Conservation (phyloP, 2,797 vertebrate genomes). For the Lycodopsis pacificus region DNA sequence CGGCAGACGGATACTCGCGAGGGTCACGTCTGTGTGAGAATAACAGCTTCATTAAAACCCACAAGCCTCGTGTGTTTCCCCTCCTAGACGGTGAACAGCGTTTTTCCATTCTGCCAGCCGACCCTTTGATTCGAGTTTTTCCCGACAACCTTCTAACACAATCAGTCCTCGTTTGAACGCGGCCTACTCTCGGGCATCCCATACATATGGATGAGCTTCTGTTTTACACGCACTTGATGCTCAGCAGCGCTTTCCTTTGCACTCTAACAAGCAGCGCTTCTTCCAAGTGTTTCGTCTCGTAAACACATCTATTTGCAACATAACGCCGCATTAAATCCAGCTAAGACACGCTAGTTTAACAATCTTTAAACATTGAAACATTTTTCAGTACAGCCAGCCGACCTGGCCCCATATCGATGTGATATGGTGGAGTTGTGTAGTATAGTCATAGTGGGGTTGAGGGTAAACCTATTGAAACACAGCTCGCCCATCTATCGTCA, state of each 20-base stretch:
- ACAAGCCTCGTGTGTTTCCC: conserved; percentile 36
- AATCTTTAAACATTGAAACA: conserved; percentile 39
- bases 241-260: conserved; percentile 34
- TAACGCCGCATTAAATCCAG: conserved; percentile 57
- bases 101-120: conserved; percentile 35
- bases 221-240: conserved; percentile 63
- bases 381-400: neutral
- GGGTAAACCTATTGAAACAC: neutral
- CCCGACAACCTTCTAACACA: conserved; percentile 34
- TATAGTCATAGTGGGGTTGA: neutral
- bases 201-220: conserved; percentile 71
- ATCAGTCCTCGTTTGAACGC: conserved; percentile 45
- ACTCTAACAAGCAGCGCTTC: conserved; percentile 64
- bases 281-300: conserved; percentile 72
- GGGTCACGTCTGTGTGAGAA: conserved; percentile 38
- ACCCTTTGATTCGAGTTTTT: conserved; percentile 63
- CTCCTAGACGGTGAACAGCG: conserved; percentile 22
- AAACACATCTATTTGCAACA: conserved; percentile 71
- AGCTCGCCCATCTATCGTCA: neutral
- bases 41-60: conserved; percentile 60
- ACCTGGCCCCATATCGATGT: conserved; percentile 16
- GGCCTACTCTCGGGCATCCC: conserved; percentile 50
- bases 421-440: neutral
- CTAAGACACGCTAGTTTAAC: conserved; percentile 63
- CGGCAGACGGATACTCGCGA: conserved; percentile 1